Conservation (phyloP, 2,113 vertebrate species). For the Talpa occidentalis region DNA sequence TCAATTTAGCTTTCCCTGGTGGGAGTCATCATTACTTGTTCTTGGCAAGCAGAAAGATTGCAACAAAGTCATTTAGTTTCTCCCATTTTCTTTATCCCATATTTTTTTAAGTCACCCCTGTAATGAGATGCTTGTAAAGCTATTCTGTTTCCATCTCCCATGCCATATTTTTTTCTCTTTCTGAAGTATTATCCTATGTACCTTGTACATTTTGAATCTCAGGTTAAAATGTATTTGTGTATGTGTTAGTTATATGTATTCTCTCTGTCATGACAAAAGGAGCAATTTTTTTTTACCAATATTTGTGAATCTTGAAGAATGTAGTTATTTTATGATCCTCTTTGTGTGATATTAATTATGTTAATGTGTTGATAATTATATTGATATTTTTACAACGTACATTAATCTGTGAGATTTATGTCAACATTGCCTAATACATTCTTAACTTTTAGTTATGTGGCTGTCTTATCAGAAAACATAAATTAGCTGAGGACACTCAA, state of each 20-base stretch:
- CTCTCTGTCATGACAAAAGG: not conserved
- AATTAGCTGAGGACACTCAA: not conserved
- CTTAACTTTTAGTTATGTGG: not conserved
- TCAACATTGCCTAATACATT: not conserved
- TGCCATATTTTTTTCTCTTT: not conserved
- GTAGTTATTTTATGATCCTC: not conserved
- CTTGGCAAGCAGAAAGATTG: constrained; percentile 66
- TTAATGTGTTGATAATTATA: not conserved
- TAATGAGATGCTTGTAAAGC: constrained; percentile 65
- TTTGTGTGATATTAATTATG: not conserved
- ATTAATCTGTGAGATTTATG: not conserved
- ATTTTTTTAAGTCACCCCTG: constrained; percentile 67
- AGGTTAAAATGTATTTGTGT: not conserved
- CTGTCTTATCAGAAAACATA: not conserved
- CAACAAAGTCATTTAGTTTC: constrained; percentile 64
- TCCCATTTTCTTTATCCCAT: constrained; percentile 67
- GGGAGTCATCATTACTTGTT: constrained; percentile 75
- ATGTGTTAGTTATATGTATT: not conserved
- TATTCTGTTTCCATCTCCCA: constrained; percentile 56
- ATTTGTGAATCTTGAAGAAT: not conserved
- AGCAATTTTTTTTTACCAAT: not conserved
- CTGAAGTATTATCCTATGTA: constrained; percentile 16
- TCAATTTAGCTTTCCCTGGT: constrained; percentile 74
- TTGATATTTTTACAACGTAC: not conserved
- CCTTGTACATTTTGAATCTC: constrained; percentile 14